phyloP scores from a whole-genome alignment of 2,113 vertebrate genomes.

The Corydoras maculifer region DNA sequence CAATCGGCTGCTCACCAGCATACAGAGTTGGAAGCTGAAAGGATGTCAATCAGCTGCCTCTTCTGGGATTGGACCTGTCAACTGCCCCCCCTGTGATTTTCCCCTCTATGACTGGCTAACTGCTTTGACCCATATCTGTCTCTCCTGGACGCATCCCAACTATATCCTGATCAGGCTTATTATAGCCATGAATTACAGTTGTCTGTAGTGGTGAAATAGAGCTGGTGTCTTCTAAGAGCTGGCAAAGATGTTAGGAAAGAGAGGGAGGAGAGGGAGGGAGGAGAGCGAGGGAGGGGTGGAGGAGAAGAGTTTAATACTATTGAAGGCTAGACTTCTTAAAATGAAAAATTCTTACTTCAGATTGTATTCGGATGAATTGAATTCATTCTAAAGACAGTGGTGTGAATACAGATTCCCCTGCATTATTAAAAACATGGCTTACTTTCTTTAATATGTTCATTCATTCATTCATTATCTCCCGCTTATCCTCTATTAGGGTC shows the following conservation, averaged over 20 bases:
- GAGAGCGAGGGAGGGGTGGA: background rate
- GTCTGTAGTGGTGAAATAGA: constrained; percentile 25
- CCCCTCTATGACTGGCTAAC: constrained; percentile 49
- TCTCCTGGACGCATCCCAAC: constrained; percentile 58
- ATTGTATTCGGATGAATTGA: too few relatives aligned
- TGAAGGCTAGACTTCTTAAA: too few relatives aligned
- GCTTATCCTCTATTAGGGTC: too few relatives aligned
- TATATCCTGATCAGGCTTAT: constrained; percentile 61
- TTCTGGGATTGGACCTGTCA: constrained; percentile 44
- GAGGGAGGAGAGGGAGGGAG: background rate
- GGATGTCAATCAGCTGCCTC: constrained; percentile 40
- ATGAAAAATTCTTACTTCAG: too few relatives aligned
- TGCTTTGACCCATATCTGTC: constrained; percentile 66
- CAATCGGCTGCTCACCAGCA: constrained; percentile 40
- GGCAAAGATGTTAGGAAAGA: constrained; percentile 17
- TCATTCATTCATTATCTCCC: too few relatives aligned
- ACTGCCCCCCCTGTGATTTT: constrained; percentile 27
- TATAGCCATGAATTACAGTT: constrained; percentile 63
- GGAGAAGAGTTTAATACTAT: too few relatives aligned
- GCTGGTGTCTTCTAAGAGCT: constrained; percentile 18
- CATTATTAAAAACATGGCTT: too few relatives aligned
- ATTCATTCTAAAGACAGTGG: too few relatives aligned
- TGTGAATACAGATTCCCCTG: too few relatives aligned
- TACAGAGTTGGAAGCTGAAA: constrained; percentile 31
- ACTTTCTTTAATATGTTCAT: too few relatives aligned